Evolutionary conservation across 2,113 vertebrate species (phyloP).

Genomic region (Hydrochoerus hydrochaeris): DNA sequence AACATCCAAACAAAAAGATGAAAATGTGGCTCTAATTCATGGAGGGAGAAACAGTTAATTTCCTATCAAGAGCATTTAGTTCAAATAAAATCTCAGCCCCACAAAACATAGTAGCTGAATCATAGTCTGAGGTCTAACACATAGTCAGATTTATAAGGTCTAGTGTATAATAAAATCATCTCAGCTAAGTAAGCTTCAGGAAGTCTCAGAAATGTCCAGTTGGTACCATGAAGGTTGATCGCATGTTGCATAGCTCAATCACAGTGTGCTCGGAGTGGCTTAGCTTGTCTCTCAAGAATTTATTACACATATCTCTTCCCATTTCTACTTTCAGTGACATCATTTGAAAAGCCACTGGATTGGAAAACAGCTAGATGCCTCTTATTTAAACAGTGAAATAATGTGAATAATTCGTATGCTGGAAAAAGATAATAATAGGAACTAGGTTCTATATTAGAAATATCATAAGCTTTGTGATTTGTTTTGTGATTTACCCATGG

Average conservation of each 20-base stretch:
- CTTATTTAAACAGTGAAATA: background rate
- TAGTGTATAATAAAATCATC: background rate
- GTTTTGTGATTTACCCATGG: background rate
- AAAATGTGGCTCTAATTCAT: background rate
- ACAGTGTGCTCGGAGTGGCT: background rate
- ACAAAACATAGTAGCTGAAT: background rate
- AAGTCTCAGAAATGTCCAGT: background rate
- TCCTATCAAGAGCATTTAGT: conserved; percentile 10
- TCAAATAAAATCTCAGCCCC: background rate
- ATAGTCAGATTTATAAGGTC: background rate
- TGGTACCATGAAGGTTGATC: background rate
- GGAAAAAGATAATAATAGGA: background rate
- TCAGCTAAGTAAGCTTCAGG: background rate
- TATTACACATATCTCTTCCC: background rate
- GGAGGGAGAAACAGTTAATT: background rate
- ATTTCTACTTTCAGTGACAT: background rate
- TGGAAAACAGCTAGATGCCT: background rate
- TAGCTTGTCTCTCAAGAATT: background rate
- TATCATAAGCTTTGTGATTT: background rate
- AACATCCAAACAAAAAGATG: conserved; percentile 6
- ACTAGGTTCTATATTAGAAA: background rate
- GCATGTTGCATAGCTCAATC: background rate
- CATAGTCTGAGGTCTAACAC: background rate
- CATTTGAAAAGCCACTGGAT: background rate
- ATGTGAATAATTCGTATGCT: background rate